Conservation (phyloP, 2,888 invertebrate genomes). For the Cosmorhoe ocellata region DNA sequence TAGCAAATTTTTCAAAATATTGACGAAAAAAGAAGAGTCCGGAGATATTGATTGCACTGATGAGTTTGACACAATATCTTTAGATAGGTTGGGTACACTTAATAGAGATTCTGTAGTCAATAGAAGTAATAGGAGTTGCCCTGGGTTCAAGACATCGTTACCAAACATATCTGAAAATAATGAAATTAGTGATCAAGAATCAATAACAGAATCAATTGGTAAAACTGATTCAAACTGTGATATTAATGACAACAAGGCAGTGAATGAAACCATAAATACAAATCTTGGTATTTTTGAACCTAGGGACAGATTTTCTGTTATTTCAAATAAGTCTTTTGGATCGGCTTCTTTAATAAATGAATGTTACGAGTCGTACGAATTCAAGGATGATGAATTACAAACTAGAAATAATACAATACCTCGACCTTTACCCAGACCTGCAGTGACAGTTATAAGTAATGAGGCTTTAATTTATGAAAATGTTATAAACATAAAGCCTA, state of each 20-base stretch:
- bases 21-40: constrained; percentile 74
- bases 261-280: constrained; percentile 56
- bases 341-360: constrained; percentile 67
- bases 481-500: constrained; percentile 36
- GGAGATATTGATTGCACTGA: constrained; percentile 73
- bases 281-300: constrained; percentile 66
- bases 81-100: constrained; percentile 69
- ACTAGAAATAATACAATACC: constrained; percentile 45
- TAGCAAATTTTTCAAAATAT: constrained; percentile 74
- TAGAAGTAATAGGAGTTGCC: constrained; percentile 75
- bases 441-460: constrained; percentile 34
- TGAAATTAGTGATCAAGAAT: constrained; percentile 66
- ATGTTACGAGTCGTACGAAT: constrained; percentile 72
- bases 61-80: constrained; percentile 76
- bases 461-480: constrained; percentile 68
- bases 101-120: constrained; percentile 73
- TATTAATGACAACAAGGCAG: constrained; percentile 35
- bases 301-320: constrained; percentile 52
- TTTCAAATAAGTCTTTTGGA: constrained; percentile 52
- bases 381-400: constrained; percentile 39
- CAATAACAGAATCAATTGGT: constrained; percentile 51
- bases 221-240: constrained; percentile 51
- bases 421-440: constrained; percentile 61
- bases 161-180: constrained; percentile 77
- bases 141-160: constrained; percentile 74